Conservation (phyloP, 1,140 invertebrate species). For the Caenorhabditis brenneri region DNA sequence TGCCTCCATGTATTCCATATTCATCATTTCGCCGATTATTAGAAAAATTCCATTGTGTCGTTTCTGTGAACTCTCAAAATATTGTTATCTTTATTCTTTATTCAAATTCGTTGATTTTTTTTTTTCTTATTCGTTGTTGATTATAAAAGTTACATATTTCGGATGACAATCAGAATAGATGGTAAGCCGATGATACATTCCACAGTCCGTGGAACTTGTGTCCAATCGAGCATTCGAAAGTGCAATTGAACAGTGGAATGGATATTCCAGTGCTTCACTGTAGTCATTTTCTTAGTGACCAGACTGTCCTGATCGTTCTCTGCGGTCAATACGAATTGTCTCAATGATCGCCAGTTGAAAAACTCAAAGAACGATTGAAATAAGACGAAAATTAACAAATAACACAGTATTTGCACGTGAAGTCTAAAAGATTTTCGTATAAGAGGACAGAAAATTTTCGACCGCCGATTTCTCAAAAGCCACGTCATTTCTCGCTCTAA, state of each 20-base stretch:
- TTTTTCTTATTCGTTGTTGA: background rate
- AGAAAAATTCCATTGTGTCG: background rate
- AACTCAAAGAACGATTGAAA: slow-evolving; percentile 1
- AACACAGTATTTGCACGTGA: background rate
- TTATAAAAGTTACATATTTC: background rate
- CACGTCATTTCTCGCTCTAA: too few relatives aligned
- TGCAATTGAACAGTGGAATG: too few relatives aligned
- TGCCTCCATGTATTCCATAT: slow-evolving; percentile 17
- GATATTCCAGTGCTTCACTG: too few relatives aligned
- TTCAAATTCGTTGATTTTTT: background rate
- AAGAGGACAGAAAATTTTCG: background rate
- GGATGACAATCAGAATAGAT: background rate
- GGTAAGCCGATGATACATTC: too few relatives aligned
- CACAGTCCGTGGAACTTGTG: too few relatives aligned
- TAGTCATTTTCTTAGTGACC: too few relatives aligned
- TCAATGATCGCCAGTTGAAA: background rate
- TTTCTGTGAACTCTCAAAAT: background rate
- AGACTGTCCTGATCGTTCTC: background rate
- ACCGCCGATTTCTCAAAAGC: background rate
- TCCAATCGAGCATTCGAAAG: too few relatives aligned
- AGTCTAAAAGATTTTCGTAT: background rate
- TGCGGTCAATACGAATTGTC: background rate
- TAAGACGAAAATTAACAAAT: background rate
- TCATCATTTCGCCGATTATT: background rate
- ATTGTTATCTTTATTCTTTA: background rate